Percentiles rank a stretch among this genome's conserved stretches.
Conservation (phyloP, 1,140 invertebrate genomes). For the Andrena cerasifolii region DNA sequence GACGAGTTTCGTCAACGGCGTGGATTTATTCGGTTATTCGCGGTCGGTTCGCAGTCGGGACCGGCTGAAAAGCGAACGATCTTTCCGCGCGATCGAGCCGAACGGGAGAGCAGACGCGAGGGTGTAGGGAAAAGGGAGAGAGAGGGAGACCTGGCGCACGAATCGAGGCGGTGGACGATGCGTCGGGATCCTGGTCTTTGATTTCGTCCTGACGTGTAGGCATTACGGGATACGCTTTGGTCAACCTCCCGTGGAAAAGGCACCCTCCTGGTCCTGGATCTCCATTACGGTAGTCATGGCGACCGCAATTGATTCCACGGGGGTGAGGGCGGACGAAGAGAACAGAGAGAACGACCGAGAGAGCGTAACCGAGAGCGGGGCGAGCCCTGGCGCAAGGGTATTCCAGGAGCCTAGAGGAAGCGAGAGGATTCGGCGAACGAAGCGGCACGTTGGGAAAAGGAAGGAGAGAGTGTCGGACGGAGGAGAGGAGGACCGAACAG, state of each 20-base stretch:
- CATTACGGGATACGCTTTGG: constrained; percentile 75
- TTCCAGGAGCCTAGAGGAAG: constrained; percentile 50
- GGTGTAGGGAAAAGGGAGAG: not conserved
- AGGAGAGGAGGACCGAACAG: constrained; percentile 31
- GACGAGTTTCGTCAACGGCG: not conserved
- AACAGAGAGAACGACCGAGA: constrained; percentile 59
- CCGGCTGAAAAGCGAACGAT: constrained; percentile 36
- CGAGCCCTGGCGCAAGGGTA: constrained; percentile 56
- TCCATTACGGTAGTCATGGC: constrained; percentile 81
- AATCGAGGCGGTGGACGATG: constrained; percentile 57
- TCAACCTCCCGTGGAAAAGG: constrained; percentile 79
- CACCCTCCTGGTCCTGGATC: constrained; percentile 77
- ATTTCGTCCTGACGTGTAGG: constrained; percentile 75
- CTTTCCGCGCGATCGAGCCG: constrained; percentile 54
- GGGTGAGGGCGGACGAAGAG: constrained; percentile 65
- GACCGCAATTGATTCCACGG: constrained; percentile 81
- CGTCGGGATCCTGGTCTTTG: constrained; percentile 73
- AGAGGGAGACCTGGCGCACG: not conserved
- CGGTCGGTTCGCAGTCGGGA: constrained; percentile 9
- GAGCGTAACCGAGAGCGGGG: constrained; percentile 55
- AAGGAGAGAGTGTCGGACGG: constrained; percentile 14
- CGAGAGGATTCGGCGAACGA: constrained; percentile 23
- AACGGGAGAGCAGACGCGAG: constrained; percentile 37
- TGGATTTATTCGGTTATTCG: constrained; percentile 38
- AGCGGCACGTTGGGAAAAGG: not conserved